A percentile compares a stretch with the other conserved stretches of the same genome.
These are phyloP conservation scores for Mungos mungo DNA, from an alignment of 2,113 vertebrate species.

Conservation along the genomic window DNA sequence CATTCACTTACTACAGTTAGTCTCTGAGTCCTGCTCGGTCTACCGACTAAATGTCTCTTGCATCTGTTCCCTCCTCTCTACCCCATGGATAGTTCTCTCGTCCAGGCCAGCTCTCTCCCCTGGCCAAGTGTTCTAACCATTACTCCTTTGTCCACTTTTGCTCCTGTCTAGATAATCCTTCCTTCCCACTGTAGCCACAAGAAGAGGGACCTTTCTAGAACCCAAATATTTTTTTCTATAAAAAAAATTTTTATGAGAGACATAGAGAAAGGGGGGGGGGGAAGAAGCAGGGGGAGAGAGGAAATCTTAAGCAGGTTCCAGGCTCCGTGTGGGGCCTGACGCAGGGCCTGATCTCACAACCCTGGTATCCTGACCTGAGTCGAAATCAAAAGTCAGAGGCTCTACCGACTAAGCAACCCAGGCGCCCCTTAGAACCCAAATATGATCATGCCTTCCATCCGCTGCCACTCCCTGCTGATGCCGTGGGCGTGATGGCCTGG, in stretches of 20 bases:
- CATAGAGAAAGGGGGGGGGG: no score
- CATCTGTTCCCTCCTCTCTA: not conserved
- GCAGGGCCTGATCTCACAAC: no score
- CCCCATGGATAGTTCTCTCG: not conserved
- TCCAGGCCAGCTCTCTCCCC: not conserved
- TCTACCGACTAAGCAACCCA: no score
- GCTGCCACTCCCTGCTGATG: not conserved
- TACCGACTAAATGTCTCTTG: not conserved
- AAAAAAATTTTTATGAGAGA: no score
- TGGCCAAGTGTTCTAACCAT: not conserved
- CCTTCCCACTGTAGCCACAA: not conserved
- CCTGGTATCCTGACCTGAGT: no score
- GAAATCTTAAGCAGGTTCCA: no score
- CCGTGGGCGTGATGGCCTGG: not conserved
- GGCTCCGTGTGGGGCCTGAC: no score
- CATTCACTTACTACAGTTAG: not conserved
- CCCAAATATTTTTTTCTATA: not conserved
- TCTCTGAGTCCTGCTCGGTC: not conserved
- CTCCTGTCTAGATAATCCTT: not conserved
- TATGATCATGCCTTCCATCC: not conserved
- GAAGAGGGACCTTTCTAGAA: constrained; percentile 27
- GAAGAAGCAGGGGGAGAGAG: no score
- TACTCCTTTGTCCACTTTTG: not conserved
- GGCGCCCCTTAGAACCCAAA: not conserved
- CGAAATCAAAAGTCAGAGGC: no score